Conservation (phyloP, 2,797 vertebrate species). For the Mormyrus hasselquistii region DNA sequence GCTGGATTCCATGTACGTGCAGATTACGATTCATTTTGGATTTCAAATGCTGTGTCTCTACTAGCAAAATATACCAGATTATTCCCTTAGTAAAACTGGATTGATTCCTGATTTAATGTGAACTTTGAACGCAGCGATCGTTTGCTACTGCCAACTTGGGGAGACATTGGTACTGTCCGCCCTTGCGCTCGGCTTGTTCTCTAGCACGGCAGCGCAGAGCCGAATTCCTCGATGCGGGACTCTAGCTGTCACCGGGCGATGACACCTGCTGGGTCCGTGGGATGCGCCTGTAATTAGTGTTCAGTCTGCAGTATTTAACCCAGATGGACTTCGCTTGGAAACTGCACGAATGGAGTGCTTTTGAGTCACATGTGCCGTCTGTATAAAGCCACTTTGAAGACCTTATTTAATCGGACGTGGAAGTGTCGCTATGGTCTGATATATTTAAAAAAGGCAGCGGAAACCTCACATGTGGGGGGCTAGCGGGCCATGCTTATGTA, state of each 20-base stretch:
- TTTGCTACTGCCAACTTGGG: background rate
- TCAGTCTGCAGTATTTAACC: slow-evolving; percentile 15
- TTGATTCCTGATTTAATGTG: background rate
- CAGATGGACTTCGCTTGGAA: slow-evolving; percentile 16
- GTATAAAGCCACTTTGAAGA: background rate
- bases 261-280: slow-evolving; percentile 34
- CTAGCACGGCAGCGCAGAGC: background rate
- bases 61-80: background rate
- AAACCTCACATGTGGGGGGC: background rate
- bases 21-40: background rate
- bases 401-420: background rate
- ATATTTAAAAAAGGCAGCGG: background rate
- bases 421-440: background rate
- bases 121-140: background rate
- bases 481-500: background rate
- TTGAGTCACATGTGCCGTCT: slow-evolving; percentile 3
- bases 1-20: background rate
- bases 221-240: slow-evolving; percentile 17
- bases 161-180: background rate
- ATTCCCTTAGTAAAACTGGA: background rate
- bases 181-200: background rate
- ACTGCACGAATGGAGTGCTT: background rate
- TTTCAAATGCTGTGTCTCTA: background rate
- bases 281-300: slow-evolving; percentile 13
- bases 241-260: slow-evolving; percentile 13